Percentiles rank a stretch among this genome's conserved stretches.
Evolutionary conservation across 2,797 vertebrate species (phyloP).

Genomic region (Cygnus olor): DNA sequence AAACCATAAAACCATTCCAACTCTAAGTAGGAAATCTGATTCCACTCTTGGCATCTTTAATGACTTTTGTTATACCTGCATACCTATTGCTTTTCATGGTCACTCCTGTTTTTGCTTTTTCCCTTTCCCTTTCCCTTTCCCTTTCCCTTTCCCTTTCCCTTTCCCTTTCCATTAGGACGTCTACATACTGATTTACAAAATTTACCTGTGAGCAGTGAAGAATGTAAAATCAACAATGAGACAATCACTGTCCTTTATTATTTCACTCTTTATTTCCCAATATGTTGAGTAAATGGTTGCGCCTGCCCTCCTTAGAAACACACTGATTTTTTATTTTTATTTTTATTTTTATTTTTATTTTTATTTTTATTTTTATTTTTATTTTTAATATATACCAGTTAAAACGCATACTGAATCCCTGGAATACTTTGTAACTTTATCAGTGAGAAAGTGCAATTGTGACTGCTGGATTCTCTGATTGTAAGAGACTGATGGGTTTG

Average conservation of each 20-base stretch:
- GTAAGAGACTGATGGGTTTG: neutral
- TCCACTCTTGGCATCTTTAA: neutral
- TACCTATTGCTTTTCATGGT: neutral
- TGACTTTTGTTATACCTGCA: neutral
- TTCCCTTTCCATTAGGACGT: neutral
- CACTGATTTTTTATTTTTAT: no score
- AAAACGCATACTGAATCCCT: neutral
- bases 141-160: no score
- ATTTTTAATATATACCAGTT: neutral
- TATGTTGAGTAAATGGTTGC: neutral
- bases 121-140: no score
- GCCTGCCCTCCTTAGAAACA: neutral
- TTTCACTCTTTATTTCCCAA: neutral
- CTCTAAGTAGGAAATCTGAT: neutral
- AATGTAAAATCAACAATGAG: neutral
- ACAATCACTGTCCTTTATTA: neutral
- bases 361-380: no score
- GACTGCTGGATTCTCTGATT: neutral
- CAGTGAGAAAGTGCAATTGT: neutral
- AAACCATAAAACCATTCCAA: neutral
- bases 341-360: no score
- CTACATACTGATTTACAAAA: neutral
- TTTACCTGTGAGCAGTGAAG: neutral
- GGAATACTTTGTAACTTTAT: neutral
- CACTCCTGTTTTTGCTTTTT: neutral